Conservation (phyloP, 2,888 invertebrate species). For the Apodemia zela region DNA sequence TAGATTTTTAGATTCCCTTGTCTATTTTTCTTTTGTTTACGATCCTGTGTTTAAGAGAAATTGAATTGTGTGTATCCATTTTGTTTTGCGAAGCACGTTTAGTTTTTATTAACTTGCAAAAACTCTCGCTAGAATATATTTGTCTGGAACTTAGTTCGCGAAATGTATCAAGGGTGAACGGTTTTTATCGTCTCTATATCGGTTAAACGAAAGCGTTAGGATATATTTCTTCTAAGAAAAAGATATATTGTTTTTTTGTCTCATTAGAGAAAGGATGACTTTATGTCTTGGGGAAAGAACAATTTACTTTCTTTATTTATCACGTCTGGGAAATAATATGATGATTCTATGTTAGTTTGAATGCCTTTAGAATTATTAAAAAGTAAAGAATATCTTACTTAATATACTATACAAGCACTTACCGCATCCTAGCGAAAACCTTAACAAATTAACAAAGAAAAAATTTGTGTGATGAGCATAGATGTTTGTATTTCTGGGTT, state of each 20-base stretch:
- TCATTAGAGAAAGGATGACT: background rate
- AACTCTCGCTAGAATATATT: slow-evolving; percentile 6
- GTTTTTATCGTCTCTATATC: slow-evolving; percentile 6
- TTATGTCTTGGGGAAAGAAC: background rate
- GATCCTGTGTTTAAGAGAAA: slow-evolving; percentile 15
- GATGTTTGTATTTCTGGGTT: no score
- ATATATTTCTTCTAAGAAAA: background rate
- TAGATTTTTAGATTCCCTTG: slow-evolving; percentile 7
- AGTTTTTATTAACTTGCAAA: slow-evolving; percentile 12
- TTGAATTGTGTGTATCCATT: slow-evolving; percentile 13
- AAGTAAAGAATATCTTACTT: no score
- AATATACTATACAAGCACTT: no score
- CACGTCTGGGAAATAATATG: no score
- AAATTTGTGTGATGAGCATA: no score
- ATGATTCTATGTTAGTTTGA: no score
- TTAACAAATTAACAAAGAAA: no score
- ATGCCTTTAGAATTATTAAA: no score
- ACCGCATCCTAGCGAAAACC: no score
- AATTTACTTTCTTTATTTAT: no score
- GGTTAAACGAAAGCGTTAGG: background rate
- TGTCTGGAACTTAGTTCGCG: background rate
- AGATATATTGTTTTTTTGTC: background rate
- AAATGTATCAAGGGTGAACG: slow-evolving; percentile 10
- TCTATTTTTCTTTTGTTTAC: slow-evolving; percentile 14
- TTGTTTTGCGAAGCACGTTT: slow-evolving; percentile 14